These are phyloP conservation scores for Teleopsis dalmanni DNA, from an alignment of 1,140 invertebrate species.

Conservation along the genomic window DNA sequence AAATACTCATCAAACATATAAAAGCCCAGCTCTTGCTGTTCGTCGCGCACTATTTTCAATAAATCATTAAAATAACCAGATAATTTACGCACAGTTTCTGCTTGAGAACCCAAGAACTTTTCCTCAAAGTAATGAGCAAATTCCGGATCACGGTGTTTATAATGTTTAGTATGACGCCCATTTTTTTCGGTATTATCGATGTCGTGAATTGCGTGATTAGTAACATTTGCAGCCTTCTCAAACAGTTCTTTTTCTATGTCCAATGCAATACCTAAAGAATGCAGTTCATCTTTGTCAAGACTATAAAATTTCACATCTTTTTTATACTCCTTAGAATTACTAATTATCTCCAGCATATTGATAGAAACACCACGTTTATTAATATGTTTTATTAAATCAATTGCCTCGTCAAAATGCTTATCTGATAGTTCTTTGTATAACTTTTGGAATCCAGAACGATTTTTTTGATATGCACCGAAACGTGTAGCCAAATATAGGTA, in stretches of 20 bases:
- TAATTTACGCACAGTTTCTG: conserved; percentile 57
- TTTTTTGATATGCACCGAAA: conserved; percentile 68
- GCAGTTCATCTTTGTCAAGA: conserved; percentile 52
- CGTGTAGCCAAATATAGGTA: conserved; percentile 66
- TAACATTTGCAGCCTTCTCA: conserved; percentile 58
- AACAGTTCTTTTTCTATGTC: conserved; percentile 67
- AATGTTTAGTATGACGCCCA: no score
- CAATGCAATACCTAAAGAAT: conserved; percentile 63
- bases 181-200: no score
- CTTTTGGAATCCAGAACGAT: conserved; percentile 67
- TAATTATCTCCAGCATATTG: conserved; percentile 21
- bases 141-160: conserved; percentile 65
- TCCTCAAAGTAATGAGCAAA: conserved; percentile 66
- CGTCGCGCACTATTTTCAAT: conserved; percentile 54
- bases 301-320: no score
- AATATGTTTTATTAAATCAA: conserved; percentile 68
- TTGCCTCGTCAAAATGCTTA: conserved; percentile 61
- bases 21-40: conserved; percentile 55
- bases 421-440: conserved; percentile 68
- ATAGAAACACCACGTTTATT: conserved; percentile 56
- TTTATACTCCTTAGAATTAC: neutral
- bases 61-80: conserved; percentile 66
- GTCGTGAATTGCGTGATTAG: conserved; percentile 44
- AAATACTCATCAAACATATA: conserved; percentile 74
- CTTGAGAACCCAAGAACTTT: conserved; percentile 61